Evolutionary conservation across 2,113 vertebrate genomes (phyloP).

Genomic region (Oreamnos americanus): DNA sequence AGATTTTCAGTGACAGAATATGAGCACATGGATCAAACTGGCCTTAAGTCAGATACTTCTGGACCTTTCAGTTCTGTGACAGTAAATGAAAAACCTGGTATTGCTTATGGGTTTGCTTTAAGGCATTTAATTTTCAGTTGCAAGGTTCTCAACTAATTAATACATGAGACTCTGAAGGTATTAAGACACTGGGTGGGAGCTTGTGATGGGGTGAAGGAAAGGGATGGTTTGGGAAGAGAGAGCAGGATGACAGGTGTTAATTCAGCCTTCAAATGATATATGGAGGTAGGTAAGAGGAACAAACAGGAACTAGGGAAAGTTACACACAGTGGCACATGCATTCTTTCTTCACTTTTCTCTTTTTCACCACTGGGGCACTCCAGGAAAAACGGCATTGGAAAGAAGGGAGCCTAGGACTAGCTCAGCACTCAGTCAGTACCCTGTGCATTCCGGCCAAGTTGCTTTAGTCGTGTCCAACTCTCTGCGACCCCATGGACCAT

Average conservation of each 20-base stretch:
- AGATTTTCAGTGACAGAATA: background rate
- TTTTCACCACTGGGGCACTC: background rate
- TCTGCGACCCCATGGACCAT: background rate
- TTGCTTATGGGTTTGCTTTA: background rate
- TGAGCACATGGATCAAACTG: background rate
- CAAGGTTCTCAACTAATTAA: background rate
- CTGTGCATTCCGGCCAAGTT: fast-evolving
- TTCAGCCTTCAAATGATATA: background rate
- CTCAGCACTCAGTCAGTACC: background rate
- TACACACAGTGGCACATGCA: too few species aligned
- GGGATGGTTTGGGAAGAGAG: background rate
- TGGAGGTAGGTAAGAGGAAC: background rate
- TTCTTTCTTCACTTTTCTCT: background rate
- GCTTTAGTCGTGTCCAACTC: background rate
- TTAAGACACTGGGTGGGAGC: background rate
- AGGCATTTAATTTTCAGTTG: background rate
- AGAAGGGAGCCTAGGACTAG: background rate
- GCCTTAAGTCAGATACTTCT: background rate
- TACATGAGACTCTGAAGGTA: background rate
- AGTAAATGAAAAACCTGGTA: background rate
- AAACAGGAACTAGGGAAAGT: background rate
- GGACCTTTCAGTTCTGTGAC: background rate
- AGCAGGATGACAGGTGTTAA: background rate
- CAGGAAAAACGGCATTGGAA: background rate
- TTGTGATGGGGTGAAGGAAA: background rate